phyloP scores from a whole-genome alignment of 2,113 vertebrate genomes.

The Guaruba guarouba region DNA sequence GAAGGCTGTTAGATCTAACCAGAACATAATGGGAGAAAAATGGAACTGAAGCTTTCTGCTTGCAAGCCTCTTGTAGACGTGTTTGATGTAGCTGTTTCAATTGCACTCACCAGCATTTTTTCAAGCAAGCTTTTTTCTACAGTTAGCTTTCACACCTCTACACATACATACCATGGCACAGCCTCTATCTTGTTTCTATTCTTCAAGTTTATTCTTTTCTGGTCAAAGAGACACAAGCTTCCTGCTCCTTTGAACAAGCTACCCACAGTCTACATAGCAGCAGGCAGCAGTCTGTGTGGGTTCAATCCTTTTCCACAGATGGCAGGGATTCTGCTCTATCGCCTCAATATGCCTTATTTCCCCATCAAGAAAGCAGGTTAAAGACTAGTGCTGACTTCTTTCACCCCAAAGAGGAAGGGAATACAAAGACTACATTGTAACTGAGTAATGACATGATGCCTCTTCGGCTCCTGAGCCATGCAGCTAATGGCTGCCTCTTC shows the following conservation, averaged over 20 bases:
- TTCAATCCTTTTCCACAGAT: neutral
- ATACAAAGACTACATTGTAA: conserved; percentile 15
- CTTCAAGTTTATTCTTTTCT: neutral
- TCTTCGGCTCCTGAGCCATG: neutral
- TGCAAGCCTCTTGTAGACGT: neutral
- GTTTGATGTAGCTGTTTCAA: neutral
- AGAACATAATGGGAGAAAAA: neutral
- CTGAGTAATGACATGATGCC: neutral
- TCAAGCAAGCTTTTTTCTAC: neutral
- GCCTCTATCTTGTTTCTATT: neutral
- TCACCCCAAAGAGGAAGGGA: neutral
- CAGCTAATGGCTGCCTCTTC: neutral
- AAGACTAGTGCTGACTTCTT: neutral
- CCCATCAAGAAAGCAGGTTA: neutral
- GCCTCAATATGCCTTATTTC: neutral
- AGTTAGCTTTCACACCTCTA: neutral
- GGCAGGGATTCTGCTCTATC: neutral
- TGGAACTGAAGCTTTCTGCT: neutral
- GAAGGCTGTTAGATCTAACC: neutral
- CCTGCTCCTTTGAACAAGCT: neutral
- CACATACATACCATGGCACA: neutral
- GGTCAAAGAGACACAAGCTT: neutral
- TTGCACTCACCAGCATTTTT: neutral
- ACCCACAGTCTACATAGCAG: neutral
- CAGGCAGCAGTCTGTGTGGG: neutral